A percentile compares a stretch with the other conserved stretches of the same genome.
phyloP scores from a whole-genome alignment of 2,797 vertebrate species.

The Diplodus sargus region DNA sequence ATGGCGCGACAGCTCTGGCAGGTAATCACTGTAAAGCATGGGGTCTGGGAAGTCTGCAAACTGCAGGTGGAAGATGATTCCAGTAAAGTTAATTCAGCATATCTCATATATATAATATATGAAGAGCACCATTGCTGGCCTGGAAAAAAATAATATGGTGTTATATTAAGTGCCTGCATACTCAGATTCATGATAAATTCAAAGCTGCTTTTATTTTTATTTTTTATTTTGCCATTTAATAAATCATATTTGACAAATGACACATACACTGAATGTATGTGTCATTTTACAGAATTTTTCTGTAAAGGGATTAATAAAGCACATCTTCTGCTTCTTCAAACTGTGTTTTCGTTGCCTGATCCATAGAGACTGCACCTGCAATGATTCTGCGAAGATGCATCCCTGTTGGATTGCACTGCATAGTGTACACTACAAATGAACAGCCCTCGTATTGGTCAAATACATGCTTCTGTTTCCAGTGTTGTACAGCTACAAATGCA shows the following conservation, averaged over 20 bases:
- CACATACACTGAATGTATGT: no score
- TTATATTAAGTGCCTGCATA: background rate
- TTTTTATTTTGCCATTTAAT: background rate
- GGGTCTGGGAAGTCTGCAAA: slow-evolving; percentile 95
- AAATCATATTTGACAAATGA: background rate
- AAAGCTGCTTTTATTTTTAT: background rate
- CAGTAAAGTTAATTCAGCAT: slow-evolving; percentile 8
- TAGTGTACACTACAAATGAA: background rate
- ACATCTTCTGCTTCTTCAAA: background rate
- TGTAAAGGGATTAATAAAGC: no score
- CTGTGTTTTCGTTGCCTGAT: background rate
- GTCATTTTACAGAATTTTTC: no score
- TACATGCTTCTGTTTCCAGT: background rate
- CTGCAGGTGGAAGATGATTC: slow-evolving; percentile 76
- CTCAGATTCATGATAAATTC: background rate
- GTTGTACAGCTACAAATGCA: background rate
- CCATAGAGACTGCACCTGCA: background rate
- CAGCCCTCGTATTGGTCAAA: background rate
- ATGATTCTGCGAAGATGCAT: background rate
- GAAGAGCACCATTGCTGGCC: background rate
- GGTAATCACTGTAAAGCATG: slow-evolving; percentile 95
- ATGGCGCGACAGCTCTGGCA: slow-evolving; percentile 89
- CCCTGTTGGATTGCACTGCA: background rate
- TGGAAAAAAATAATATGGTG: no score
- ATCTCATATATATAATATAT: no score